phyloP scores from a whole-genome alignment of 2,888 invertebrate genomes.

The Tineola bisselliella region DNA sequence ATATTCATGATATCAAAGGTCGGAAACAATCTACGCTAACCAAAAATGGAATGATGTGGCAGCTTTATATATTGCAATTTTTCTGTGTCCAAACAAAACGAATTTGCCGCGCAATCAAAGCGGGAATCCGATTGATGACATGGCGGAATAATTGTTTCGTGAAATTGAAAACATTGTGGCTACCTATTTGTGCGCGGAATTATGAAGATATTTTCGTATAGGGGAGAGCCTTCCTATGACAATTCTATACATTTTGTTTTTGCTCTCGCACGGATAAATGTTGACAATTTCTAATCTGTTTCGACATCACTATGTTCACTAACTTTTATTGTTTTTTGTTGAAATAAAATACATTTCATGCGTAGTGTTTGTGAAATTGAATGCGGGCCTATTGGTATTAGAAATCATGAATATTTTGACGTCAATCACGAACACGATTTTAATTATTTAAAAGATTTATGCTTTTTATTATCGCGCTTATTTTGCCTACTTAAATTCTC shows the following conservation, averaged over 20 bases:
- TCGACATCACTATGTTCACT: no score
- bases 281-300: not conserved
- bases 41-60: conserved; percentile 67
- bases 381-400: no score
- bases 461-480: no score
- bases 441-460: no score
- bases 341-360: no score
- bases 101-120: conserved; percentile 69
- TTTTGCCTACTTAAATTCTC: no score
- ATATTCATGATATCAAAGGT: conserved; percentile 42
- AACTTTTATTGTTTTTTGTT: no score
- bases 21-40: conserved; percentile 66
- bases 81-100: conserved; percentile 66
- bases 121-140: conserved; percentile 68
- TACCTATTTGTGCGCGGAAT: conserved; percentile 31
- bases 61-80: conserved; percentile 69
- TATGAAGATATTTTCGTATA: conserved; percentile 9
- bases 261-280: not conserved
- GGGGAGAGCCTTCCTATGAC: not conserved
- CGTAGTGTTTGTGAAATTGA: no score
- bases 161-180: conserved; percentile 63
- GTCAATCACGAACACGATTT: no score
- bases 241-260: not conserved
- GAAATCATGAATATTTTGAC: no score
- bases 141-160: conserved; percentile 67